Evolutionary conservation across 2,113 vertebrate species (phyloP).

Genomic region (Eleginops maclovinus): DNA sequence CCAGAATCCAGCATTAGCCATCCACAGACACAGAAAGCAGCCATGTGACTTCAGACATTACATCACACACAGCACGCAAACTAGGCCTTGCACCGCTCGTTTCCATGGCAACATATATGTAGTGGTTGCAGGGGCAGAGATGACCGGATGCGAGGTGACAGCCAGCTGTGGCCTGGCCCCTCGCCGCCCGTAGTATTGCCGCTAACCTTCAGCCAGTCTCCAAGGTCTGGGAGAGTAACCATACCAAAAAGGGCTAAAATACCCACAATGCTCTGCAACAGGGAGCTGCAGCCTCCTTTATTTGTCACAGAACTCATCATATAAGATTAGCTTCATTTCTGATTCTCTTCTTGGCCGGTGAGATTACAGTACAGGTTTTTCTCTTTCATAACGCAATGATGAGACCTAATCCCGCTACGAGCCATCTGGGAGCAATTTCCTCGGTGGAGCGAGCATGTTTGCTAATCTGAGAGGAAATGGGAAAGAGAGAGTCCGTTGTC

Average conservation of each 20-base stretch:
- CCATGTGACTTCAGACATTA: constrained; percentile 68
- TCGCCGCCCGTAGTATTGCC: neutral
- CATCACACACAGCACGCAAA: constrained; percentile 61
- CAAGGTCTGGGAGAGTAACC: neutral
- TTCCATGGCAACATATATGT: constrained; percentile 70
- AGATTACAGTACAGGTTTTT: constrained; percentile 38
- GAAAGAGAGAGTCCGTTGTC: constrained; percentile 23
- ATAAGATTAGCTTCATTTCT: constrained; percentile 62
- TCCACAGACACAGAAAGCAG: constrained; percentile 19
- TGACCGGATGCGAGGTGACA: constrained; percentile 68
- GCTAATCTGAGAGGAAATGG: constrained; percentile 64
- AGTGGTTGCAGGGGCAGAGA: constrained; percentile 29
- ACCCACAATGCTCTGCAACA: constrained; percentile 16
- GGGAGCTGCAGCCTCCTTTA: neutral
- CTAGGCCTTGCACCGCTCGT: constrained; percentile 48
- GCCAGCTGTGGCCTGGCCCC: constrained; percentile 54
- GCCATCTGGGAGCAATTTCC: constrained; percentile 77
- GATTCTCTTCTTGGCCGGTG: constrained; percentile 17
- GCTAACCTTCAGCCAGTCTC: constrained; percentile 46
- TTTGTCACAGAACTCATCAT: neutral
- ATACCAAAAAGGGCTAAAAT: neutral
- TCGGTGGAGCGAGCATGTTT: constrained; percentile 41
- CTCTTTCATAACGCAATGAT: constrained; percentile 56
- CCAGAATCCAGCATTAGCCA: constrained; percentile 18
- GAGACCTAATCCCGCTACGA: constrained; percentile 64